A percentile compares a stretch with the other conserved stretches of the same genome.
Conservation (phyloP, 1,140 invertebrate genomes). For the Leptopilina boulardi region DNA sequence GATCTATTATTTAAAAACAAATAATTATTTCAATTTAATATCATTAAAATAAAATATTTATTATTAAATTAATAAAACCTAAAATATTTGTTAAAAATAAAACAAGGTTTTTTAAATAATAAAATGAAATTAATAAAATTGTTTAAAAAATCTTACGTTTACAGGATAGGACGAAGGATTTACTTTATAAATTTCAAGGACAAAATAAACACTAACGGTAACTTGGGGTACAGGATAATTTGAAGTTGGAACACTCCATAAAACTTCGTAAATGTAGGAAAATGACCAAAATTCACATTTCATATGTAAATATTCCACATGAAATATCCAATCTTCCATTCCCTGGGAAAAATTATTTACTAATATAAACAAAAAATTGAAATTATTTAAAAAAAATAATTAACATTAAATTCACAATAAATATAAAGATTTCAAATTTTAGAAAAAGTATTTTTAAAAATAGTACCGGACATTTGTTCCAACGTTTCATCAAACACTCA, state of each 20-base stretch:
- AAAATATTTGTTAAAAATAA: conserved; percentile 11
- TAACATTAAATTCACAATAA: too few relatives aligned
- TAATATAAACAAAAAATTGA: conserved; percentile 5
- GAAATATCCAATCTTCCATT: conserved; percentile 58
- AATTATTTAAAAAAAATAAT: background rate
- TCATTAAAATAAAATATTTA: too few relatives aligned
- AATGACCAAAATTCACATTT: conserved; percentile 27
- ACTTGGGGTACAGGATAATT: conserved; percentile 62
- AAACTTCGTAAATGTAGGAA: conserved; percentile 55
- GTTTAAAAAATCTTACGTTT: conserved; percentile 50
- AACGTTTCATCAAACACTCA: conserved; percentile 52
- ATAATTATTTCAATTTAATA: too few relatives aligned
- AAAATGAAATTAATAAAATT: background rate
- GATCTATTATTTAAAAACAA: conserved; percentile 45
- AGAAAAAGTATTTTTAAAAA: background rate
- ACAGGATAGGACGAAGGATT: conserved; percentile 49
- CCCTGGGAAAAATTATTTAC: conserved; percentile 42
- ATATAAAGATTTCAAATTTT: background rate
- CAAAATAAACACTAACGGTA: conserved; percentile 53
- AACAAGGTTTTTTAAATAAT: background rate
- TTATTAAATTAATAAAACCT: too few relatives aligned
- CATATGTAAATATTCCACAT: conserved; percentile 49
- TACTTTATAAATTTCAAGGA: conserved; percentile 46
- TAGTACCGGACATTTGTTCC: conserved; percentile 55
- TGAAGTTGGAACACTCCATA: conserved; percentile 63